Percentiles rank a stretch among this genome's conserved stretches.
phyloP scores from a whole-genome alignment of 2,113 vertebrate genomes.

The Steatornis caripensis region DNA sequence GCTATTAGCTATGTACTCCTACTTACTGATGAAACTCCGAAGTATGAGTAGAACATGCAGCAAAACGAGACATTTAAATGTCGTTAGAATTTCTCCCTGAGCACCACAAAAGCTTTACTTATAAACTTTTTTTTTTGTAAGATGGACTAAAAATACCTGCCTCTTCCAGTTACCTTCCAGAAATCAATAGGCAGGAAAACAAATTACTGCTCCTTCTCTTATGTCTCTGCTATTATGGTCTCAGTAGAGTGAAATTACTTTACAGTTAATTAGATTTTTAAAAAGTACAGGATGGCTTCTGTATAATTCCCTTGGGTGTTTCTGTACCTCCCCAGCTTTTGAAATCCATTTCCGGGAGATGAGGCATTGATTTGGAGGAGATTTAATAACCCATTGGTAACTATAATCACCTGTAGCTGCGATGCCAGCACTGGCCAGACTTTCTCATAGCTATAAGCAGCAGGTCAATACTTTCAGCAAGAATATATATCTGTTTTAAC shows the following conservation, averaged over 20 bases:
- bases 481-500: not conserved
- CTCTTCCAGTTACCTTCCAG: not conserved
- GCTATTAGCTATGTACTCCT: not conserved
- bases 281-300: not conserved
- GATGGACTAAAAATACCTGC: constrained; percentile 1
- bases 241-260: constrained; percentile 16
- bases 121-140: not conserved
- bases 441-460: not conserved
- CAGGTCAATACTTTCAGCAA: not conserved
- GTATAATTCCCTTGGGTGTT: not conserved
- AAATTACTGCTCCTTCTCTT: not conserved
- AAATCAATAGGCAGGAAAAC: constrained; percentile 33
- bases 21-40: not conserved
- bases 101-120: not conserved
- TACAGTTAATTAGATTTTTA: constrained; percentile 36
- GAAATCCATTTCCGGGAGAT: not conserved
- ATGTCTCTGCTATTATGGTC: not conserved
- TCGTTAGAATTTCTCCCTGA: not conserved
- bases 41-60: not conserved
- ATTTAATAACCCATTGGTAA: constrained; percentile 36
- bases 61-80: not conserved
- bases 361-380: constrained; percentile 22
- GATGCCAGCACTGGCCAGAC: not conserved
- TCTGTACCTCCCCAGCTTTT: constrained; percentile 2
- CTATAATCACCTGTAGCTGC: constrained; percentile 12